phyloP scores from a whole-genome alignment of 2,888 invertebrate genomes.

The Neoascia interrupta region DNA sequence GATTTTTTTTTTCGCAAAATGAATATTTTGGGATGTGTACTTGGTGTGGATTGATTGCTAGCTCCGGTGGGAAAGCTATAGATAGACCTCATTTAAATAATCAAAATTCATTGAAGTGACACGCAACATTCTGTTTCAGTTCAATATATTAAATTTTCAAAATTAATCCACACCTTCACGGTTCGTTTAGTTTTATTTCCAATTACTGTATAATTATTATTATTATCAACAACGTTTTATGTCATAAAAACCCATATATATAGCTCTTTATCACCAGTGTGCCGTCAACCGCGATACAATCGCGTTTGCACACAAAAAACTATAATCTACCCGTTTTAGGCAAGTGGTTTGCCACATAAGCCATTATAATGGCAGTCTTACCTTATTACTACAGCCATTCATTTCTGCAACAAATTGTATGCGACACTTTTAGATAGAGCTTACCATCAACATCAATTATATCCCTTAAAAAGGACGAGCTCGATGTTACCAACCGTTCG shows the following conservation, averaged over 20 bases:
- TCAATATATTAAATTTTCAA: not conserved
- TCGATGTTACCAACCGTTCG: not conserved
- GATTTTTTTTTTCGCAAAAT: too few relatives aligned
- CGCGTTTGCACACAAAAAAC: not conserved
- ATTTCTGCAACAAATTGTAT: slow-evolving; percentile 31
- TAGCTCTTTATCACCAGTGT: slow-evolving; percentile 1
- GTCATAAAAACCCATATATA: slow-evolving; percentile 21
- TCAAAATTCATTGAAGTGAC: too few relatives aligned
- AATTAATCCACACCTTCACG: slow-evolving; percentile 4
- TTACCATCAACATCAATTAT: slow-evolving; percentile 19
- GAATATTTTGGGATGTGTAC: too few relatives aligned
- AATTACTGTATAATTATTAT: slow-evolving; percentile 25
- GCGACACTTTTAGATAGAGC: slow-evolving; percentile 10
- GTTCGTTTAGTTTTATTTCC: slow-evolving; percentile 17
- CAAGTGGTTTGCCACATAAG: slow-evolving; percentile 19
- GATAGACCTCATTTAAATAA: too few relatives aligned
- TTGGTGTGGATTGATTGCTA: too few relatives aligned
- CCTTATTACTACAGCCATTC: slow-evolving; percentile 37
- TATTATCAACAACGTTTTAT: slow-evolving; percentile 10
- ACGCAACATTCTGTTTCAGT: too few relatives aligned
- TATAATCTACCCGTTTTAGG: slow-evolving; percentile 16
- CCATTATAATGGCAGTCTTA: slow-evolving; percentile 37
- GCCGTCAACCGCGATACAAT: slow-evolving; percentile 25
- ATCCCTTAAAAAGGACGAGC: slow-evolving; percentile 10
- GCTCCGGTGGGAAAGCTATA: too few relatives aligned